Base-by-base conservation (phyloP, 2,888 invertebrate genomes). In the Drosophila nigricruria region DNA sequence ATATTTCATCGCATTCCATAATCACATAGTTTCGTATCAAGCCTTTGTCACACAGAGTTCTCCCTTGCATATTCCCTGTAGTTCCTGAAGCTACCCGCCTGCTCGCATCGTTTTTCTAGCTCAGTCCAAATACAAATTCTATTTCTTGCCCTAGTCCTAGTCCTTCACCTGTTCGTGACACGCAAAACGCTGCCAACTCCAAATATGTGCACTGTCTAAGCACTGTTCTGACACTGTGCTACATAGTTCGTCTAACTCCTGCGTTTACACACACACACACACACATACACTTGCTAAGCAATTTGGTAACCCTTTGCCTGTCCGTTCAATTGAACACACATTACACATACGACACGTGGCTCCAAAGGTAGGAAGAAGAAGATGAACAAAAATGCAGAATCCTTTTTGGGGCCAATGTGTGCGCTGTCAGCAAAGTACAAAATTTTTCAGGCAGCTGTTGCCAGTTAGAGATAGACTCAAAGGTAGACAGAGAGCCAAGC, bases 261-360 rank as follows among this genome's bases (percentile, higher is more conserved):
- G 53, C 38, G 18, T 32, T 40, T n/a, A n/a, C 5, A 20, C 40
- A 40, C 43, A 16, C 49, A 30, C 30, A 18, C 45, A n/a, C 45
- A 18, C 43, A 58, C 59, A 47, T 40, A 42, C 36, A 8, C 5
- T 71, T 62, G 57, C 59, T 63, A 42, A 63, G 64, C 75, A 69
- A 69, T 79, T 69, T 70, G 18, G 62, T n/a, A 40, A 38, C 61
- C 65, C 70, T 76, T 76, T 76, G 77, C 49, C 81, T 81, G 77
- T 81, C 78, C 81, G 49, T 81, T 73, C 78, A 79, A 79, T 79
- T 81, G 79, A 81, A 73, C 78, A 70, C 73, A 52, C 69, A 81
- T 79, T 73, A 73, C 81, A 70, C 78, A 79, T 77, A 70, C 81
- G 79, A 78, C 79, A 70, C 78, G 66, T 78, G 78, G 77, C 50